Evolutionary conservation across 2,113 vertebrate species (phyloP).

Genomic region (Motacilla tschutschensis): DNA sequence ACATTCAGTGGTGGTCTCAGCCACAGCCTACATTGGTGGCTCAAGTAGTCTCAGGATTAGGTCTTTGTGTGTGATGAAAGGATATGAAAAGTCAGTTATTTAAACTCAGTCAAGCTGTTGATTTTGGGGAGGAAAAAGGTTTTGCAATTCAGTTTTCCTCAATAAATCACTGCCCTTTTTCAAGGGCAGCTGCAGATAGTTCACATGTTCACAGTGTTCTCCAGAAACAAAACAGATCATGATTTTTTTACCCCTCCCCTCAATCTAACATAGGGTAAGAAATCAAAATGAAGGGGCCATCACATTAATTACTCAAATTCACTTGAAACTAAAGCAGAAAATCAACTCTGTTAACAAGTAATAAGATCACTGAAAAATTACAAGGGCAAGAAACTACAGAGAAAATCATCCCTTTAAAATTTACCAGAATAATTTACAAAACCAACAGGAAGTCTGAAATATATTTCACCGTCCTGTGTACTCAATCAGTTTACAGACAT

Average conservation of each 20-base stretch:
- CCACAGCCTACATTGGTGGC: conserved; percentile 88
- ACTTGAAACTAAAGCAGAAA: conserved; percentile 5
- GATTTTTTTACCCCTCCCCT: not conserved
- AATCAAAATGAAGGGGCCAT: conserved; percentile 40
- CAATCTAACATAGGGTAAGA: not conserved
- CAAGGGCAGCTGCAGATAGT: conserved; percentile 72
- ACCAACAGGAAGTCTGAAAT: not conserved
- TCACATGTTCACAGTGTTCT: conserved; percentile 52
- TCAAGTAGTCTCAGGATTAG: conserved; percentile 95
- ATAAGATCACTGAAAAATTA: not conserved
- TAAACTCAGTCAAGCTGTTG: conserved; percentile 95
- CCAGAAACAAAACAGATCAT: conserved; percentile 44
- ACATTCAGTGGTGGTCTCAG: conserved; percentile 91
- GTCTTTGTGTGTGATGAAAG: conserved; percentile 93
- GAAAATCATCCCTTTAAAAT: not conserved
- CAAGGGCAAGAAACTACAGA: not conserved
- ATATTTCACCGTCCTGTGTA: not conserved
- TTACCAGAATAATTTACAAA: not conserved
- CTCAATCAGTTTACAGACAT: not conserved
- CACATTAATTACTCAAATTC: conserved; percentile 41
- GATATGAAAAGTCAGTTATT: conserved; percentile 98
- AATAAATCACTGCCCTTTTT: conserved; percentile 81
- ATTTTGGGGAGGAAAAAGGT: conserved; percentile 80
- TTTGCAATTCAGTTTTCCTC: conserved; percentile 84
- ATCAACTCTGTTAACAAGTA: conserved; percentile 5